Evolutionary conservation across 2,113 vertebrate species (phyloP).

Genomic region (Tachysurus vachellii): DNA sequence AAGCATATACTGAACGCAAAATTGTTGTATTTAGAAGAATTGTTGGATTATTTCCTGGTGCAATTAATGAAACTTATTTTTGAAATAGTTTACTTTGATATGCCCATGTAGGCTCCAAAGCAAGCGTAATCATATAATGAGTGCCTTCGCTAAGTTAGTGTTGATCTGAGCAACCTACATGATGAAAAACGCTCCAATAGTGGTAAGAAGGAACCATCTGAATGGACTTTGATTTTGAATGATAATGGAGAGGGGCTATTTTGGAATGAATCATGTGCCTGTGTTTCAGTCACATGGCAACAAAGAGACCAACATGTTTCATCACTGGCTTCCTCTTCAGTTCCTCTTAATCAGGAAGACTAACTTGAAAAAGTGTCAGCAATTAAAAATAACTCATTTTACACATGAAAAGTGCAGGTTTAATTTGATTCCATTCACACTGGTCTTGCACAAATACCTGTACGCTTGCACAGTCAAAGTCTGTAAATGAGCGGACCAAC

Average conservation of each 20-base stretch:
- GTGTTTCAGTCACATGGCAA: constrained; percentile 63
- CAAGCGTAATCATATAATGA: not conserved
- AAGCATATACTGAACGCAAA: not conserved
- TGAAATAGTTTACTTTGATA: not conserved
- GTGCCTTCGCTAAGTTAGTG: not conserved
- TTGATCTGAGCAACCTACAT: not conserved
- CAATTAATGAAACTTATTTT: not conserved
- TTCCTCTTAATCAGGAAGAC: constrained; percentile 74
- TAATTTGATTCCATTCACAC: constrained; percentile 50
- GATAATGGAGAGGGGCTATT: constrained; percentile 50
- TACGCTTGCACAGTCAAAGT: not conserved
- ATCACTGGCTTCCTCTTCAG: constrained; percentile 68
- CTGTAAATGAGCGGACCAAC: not conserved
- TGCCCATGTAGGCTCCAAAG: not conserved
- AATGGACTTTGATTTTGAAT: constrained; percentile 52
- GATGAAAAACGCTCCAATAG: not conserved
- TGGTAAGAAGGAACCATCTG: not conserved
- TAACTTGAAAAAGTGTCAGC: constrained; percentile 66
- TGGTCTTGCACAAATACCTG: constrained; percentile 6
- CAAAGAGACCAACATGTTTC: constrained; percentile 49
- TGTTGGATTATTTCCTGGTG: not conserved
- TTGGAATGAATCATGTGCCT: constrained; percentile 50
- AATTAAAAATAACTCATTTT: constrained; percentile 69
- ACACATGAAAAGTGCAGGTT: constrained; percentile 49
- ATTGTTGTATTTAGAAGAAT: too few species aligned